Evolutionary conservation across 2,888 invertebrate genomes (phyloP), one percentile per base, ranked within the genome.

Genomic region (Apamea anceps): DNA sequence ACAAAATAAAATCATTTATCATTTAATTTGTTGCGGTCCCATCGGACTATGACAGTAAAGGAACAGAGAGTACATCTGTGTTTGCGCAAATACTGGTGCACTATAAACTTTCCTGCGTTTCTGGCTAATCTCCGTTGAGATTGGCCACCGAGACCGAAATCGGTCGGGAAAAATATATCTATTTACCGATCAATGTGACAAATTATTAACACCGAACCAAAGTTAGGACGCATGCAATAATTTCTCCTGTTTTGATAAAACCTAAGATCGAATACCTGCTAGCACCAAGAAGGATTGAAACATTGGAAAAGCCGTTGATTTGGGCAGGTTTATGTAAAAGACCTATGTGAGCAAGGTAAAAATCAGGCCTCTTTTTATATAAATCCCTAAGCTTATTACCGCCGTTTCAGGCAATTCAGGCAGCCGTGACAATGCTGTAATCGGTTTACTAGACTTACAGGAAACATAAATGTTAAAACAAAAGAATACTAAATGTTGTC

Each of bases 371-470:
- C 13, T 32, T 82, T 70, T 77, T 63, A 45, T 21, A 70, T 68
- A 83, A 72, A 72, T 77, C 63, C 25, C 32, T n/a, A 32, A 12
- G 71, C 45, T 54, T n/a, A 80, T 54, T 79, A n/a, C 18, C 18
- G 18, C 28, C 18, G 37, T 42, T 63, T 67, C 28, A 82, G n/a
- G 48, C 62, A 72, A 42, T 42, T 42, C 42, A 42, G 7, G 7
- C 42, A 42, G 15, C 37, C 18, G 6, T 51, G 48, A 68, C 28
- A 75, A 79, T 15, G n/a, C 28, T 13, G 18, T 66, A 54, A 60
- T 66, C 42, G n/a, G 42, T 21, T 80, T 60, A 66, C 25, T 15
- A 42, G 48, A 66, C 51, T 72, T 67, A 72, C 25, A 25, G 32
- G 28, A 66, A 62, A 21, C n/a, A 42, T n/a, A 25, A 60, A 75